Percentiles rank a stretch among this genome's conserved stretches.
phyloP scores from a whole-genome alignment of 2,888 invertebrate genomes.

The Conomelus anceps region DNA sequence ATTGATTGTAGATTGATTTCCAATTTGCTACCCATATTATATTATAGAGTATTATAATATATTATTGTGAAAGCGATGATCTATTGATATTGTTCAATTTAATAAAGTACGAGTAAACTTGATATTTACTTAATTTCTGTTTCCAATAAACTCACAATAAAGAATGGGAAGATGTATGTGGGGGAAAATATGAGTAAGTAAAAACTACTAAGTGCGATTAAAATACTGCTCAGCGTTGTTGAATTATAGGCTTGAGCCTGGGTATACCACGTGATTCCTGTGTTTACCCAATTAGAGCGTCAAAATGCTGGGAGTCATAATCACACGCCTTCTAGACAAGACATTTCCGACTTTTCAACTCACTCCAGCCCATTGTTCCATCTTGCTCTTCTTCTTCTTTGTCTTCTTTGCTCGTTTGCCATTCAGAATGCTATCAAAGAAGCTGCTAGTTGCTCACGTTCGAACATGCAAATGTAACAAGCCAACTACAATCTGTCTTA shows the following conservation, averaged over 20 bases:
- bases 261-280: slow-evolving; percentile 6
- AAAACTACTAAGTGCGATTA: no score
- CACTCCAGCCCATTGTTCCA: not conserved
- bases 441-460: not conserved
- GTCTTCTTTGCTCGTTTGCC: not conserved
- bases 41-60: no score
- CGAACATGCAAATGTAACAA: not conserved
- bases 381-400: not conserved
- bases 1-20: no score
- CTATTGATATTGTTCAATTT: no score
- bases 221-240: not conserved
- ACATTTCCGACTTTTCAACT: not conserved
- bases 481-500: not conserved
- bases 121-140: no score
- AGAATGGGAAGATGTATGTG: no score
- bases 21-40: no score
- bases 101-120: no score
- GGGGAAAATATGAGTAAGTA: no score
- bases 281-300: slow-evolving; percentile 14
- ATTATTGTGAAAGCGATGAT: no score
- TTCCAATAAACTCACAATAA: no score
- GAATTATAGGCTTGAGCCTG: not conserved
- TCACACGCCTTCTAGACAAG: not conserved
- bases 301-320: slow-evolving; percentile 1
- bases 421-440: not conserved